Percentiles rank a stretch among this genome's conserved stretches.
These are phyloP conservation scores for Sphecodes monilicornis DNA, from an alignment of 2,888 invertebrate genomes.

Conservation along the genomic window DNA sequence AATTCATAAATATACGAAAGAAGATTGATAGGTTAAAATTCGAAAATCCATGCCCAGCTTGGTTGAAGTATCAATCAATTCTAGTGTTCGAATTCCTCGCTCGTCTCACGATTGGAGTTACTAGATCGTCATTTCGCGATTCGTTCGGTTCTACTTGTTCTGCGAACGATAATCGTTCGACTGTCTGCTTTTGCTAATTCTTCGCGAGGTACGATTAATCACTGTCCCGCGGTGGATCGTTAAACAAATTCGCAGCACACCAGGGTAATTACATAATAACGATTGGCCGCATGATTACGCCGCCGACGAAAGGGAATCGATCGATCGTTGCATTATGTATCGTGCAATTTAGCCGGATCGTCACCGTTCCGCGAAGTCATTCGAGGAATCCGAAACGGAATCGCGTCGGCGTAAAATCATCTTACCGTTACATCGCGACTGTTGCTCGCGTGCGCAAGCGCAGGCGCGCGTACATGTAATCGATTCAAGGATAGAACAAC, in stretches of 20 bases:
- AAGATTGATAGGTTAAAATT: not conserved
- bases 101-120: too few relatives aligned
- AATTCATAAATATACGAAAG: not conserved
- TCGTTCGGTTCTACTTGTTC: not conserved
- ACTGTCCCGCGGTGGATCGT: slow-evolving; percentile 2
- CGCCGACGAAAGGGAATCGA: slow-evolving; percentile 36
- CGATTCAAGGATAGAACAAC: not conserved
- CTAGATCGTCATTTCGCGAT: not conserved
- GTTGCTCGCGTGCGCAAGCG: too few relatives aligned
- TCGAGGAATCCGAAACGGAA: slow-evolving; percentile 1
- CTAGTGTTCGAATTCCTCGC: not conserved
- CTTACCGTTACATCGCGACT: slow-evolving; percentile 21
- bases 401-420: not conserved
- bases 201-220: not conserved
- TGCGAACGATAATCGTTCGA: not conserved
- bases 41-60: not conserved
- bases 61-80: not conserved
- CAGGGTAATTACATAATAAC: slow-evolving; percentile 29
- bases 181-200: not conserved
- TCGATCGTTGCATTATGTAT: slow-evolving; percentile 14
- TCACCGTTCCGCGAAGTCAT: slow-evolving; percentile 10
- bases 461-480: not conserved
- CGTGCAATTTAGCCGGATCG: not conserved
- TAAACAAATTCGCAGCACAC: slow-evolving; percentile 28
- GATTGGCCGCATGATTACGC: not conserved